Percentiles rank a stretch among this genome's conserved stretches.
phyloP scores from a whole-genome alignment of 2,797 vertebrate genomes.

The Tragopan temminckii region DNA sequence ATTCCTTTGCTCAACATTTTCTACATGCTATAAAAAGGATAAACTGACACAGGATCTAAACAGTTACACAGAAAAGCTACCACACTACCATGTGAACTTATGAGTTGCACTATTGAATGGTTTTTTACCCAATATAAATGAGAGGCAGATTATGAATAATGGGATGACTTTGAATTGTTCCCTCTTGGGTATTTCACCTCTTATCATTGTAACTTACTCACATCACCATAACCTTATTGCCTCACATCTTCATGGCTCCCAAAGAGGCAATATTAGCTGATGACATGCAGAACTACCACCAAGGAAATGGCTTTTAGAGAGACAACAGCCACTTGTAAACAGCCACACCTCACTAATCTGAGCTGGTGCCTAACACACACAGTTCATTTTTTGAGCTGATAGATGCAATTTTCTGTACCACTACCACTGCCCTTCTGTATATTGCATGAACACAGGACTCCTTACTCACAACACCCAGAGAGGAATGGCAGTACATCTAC shows the following conservation, averaged over 20 bases:
- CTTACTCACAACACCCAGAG: not conserved
- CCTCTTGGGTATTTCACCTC: not conserved
- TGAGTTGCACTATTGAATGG: not conserved
- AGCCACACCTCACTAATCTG: not conserved
- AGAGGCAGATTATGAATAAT: not conserved
- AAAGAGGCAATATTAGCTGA: not conserved
- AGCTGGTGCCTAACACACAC: not conserved
- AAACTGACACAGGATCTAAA: constrained; percentile 15
- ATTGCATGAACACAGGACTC: not conserved
- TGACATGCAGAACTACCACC: not conserved
- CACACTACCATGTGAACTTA: not conserved
- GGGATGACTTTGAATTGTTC: not conserved
- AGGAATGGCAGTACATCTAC: not conserved
- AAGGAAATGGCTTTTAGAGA: not conserved
- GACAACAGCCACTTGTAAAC: not conserved
- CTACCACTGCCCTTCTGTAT: not conserved
- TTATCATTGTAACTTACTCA: not conserved
- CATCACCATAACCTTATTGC: not conserved
- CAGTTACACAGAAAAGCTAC: not conserved
- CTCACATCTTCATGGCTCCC: not conserved
- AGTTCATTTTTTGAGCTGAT: not conserved
- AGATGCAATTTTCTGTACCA: not conserved
- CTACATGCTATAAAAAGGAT: not conserved
- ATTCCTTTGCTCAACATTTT: not conserved
- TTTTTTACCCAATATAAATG: constrained; percentile 22